Evolutionary conservation across 2,888 invertebrate species (phyloP).

Genomic region (Macrophya annulata): DNA sequence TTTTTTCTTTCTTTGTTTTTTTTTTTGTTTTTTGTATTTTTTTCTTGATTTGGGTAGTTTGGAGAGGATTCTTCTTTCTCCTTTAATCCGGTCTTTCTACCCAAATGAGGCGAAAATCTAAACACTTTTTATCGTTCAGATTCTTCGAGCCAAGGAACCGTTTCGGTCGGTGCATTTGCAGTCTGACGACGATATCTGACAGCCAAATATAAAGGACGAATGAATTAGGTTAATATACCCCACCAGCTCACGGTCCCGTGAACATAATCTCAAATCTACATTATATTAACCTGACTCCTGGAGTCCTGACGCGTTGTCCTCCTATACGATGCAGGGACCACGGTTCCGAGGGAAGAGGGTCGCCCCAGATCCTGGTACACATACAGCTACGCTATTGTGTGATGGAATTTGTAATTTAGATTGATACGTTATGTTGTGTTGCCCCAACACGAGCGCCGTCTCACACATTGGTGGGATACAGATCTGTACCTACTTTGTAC

Average conservation of each 20-base stretch:
- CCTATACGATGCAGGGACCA: background rate
- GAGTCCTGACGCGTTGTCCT: conserved; percentile 19
- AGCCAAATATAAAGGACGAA: conserved; percentile 79
- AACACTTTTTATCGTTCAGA: background rate
- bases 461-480: conserved; percentile 51
- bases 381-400: conserved; percentile 52
- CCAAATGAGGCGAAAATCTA: background rate
- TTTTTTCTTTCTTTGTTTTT: background rate
- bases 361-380: conserved; percentile 2
- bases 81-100: background rate
- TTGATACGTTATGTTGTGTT: conserved; percentile 73
- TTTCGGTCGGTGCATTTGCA: background rate
- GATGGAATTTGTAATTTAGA: conserved; percentile 75
- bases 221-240: conserved; percentile 77
- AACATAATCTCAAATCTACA: conserved; percentile 65
- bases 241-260: conserved; percentile 64
- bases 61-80: background rate
- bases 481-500: background rate
- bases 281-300: conserved; percentile 57
- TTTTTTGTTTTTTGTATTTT: background rate
- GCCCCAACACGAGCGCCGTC: conserved; percentile 61
- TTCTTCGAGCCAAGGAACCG: background rate
- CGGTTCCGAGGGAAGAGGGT: conserved; percentile 3
- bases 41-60: background rate
- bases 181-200: conserved; percentile 66